A percentile compares a stretch with the other conserved stretches of the same genome.
phyloP scores from a whole-genome alignment of 2,797 vertebrate genomes.

The Lateolabrax maculatus region DNA sequence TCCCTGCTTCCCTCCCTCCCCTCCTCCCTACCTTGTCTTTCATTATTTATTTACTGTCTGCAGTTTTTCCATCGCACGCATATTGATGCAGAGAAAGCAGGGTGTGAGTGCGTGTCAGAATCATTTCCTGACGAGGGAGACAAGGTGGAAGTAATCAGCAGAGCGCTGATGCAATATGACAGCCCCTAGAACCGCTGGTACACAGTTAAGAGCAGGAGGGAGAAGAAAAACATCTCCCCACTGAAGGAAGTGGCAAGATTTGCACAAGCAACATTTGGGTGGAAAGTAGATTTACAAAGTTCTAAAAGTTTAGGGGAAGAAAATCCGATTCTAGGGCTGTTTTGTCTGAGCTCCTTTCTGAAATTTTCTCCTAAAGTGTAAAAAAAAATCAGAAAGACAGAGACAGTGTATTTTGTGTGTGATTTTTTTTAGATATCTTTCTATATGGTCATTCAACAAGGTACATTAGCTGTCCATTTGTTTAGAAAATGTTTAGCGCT shows the following conservation, averaged over 20 bases:
- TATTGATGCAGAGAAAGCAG: constrained; percentile 88
- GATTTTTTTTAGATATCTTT: neutral
- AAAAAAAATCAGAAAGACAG: constrained; percentile 7
- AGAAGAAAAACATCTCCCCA: constrained; percentile 75
- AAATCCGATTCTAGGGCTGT: constrained; percentile 56
- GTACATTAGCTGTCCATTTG: constrained; percentile 38
- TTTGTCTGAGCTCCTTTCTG: constrained; percentile 59
- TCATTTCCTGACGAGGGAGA: constrained; percentile 90
- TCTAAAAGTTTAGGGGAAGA: constrained; percentile 75
- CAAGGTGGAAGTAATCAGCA: constrained; percentile 91
- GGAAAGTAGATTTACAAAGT: constrained; percentile 78
- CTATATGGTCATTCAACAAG: constrained; percentile 22
- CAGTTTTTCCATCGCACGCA: constrained; percentile 86
- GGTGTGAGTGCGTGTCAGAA: constrained; percentile 88
- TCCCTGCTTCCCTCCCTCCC: constrained; percentile 30
- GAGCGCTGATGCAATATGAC: constrained; percentile 88
- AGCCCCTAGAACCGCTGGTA: constrained; percentile 84
- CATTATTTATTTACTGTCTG: constrained; percentile 89
- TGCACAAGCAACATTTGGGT: constrained; percentile 74
- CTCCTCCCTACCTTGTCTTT: constrained; percentile 77
- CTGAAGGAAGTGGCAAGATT: constrained; percentile 76
- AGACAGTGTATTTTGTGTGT: constrained; percentile 12
- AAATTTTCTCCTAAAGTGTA: constrained; percentile 36
- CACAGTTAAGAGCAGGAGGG: constrained; percentile 85
- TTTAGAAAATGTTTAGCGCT: constrained; percentile 22